phyloP scores from a whole-genome alignment of 1,140 invertebrate species.

The Polypedilum vanderplanki region DNA sequence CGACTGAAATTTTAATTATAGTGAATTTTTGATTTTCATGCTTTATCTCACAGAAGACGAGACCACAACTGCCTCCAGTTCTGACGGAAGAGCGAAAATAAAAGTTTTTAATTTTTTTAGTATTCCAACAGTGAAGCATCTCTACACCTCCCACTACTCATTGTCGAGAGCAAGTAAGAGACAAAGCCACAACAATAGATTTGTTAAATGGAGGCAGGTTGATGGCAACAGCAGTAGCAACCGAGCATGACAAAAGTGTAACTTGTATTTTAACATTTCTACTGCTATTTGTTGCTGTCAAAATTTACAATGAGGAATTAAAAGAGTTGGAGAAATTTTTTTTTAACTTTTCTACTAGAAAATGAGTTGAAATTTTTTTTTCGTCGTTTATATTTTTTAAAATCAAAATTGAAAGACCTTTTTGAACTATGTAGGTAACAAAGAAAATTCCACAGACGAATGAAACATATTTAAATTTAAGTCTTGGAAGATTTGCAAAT shows the following conservation, averaged over 20 bases:
- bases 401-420: too few relatives aligned
- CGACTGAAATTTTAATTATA: slow-evolving; percentile 22
- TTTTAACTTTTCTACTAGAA: background rate
- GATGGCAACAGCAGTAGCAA: background rate
- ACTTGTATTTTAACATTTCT: background rate
- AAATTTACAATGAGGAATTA: background rate
- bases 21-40: background rate
- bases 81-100: background rate
- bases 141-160: too few relatives aligned
- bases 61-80: background rate
- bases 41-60: background rate
- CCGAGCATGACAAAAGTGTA: background rate
- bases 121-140: too few relatives aligned
- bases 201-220: slow-evolving; percentile 17
- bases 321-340: background rate
- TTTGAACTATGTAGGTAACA: too few relatives aligned
- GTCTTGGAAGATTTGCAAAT: too few relatives aligned
- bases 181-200: slow-evolving; percentile 3
- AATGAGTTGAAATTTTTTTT: too few relatives aligned
- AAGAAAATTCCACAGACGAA: too few relatives aligned
- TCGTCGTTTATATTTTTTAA: too few relatives aligned
- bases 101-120: background rate
- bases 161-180: background rate
- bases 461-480: too few relatives aligned
- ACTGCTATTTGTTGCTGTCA: background rate